A percentile compares a stretch with the other conserved stretches of the same genome.
Conservation (phyloP, 2,113 vertebrate species). For the Saguinus imperator region DNA sequence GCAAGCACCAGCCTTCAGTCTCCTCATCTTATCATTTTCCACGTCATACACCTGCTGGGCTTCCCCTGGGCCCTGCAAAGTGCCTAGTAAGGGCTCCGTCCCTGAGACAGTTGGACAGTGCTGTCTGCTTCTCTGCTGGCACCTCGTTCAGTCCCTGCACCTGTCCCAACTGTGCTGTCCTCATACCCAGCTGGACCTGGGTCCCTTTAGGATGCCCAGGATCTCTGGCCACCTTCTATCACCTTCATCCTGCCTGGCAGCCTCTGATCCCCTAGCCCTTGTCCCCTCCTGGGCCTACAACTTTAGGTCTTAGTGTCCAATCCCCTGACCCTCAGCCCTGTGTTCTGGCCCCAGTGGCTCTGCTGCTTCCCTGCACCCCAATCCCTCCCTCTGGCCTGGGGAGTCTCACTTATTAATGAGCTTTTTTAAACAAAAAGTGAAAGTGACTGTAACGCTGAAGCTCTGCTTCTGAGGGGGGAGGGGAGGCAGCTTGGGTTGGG, state of each 20-base stretch:
- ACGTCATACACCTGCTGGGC: neutral
- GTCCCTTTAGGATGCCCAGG: neutral
- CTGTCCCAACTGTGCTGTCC: neutral
- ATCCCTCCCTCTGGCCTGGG: conserved; percentile 33
- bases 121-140: neutral
- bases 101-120: neutral
- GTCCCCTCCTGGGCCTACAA: conserved; percentile 36
- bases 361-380: neutral
- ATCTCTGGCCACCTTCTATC: neutral
- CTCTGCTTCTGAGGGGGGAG: neutral
- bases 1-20: neutral
- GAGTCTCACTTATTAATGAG: conserved; percentile 84
- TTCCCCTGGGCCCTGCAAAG: neutral
- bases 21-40: neutral
- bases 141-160: neutral
- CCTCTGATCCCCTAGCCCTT: neutral
- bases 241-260: neutral
- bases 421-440: conserved; percentile 84
- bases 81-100: neutral
- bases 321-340: neutral
- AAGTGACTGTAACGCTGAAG: conserved; percentile 71
- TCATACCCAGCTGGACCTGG: neutral
- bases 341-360: neutral
- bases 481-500: neutral
- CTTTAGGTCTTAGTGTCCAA: neutral